Conservation (phyloP, 2,888 invertebrate genomes). For the Galerucella nymphaeae region DNA sequence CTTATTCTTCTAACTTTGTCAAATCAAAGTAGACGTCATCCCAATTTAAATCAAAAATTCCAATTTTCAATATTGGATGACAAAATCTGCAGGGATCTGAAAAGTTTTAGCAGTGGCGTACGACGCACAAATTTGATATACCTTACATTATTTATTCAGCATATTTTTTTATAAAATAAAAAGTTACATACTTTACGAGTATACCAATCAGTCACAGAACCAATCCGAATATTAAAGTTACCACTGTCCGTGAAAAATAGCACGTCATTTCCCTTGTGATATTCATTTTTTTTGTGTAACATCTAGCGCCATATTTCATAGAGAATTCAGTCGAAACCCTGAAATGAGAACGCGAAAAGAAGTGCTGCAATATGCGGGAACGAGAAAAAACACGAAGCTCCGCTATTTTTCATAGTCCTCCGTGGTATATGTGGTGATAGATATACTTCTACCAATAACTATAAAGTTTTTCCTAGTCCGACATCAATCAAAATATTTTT, state of each 20-base stretch:
- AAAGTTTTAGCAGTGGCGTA: no score
- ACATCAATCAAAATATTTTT: slow-evolving; percentile 23
- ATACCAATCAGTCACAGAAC: slow-evolving; percentile 23
- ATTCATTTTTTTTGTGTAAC: slow-evolving; percentile 35
- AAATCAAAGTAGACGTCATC: slow-evolving; percentile 33
- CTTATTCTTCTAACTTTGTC: slow-evolving; percentile 28
- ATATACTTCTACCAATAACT: slow-evolving; percentile 31
- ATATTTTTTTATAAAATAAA: background rate
- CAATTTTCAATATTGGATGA: slow-evolving; percentile 31
- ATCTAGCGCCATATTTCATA: slow-evolving; percentile 33
- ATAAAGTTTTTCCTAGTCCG: slow-evolving; percentile 23
- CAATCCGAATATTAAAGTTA: slow-evolving; percentile 29
- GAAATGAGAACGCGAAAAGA: slow-evolving; percentile 32
- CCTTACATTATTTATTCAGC: no score
- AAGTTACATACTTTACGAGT: background rate
- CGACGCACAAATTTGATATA: no score
- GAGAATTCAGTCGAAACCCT: slow-evolving; percentile 24
- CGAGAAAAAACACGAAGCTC: slow-evolving; percentile 31
- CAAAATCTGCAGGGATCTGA: background rate
- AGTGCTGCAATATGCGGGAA: slow-evolving; percentile 28
- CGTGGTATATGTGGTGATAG: slow-evolving; percentile 24
- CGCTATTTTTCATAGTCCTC: slow-evolving; percentile 27
- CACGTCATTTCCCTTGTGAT: slow-evolving; percentile 33
- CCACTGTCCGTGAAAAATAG: slow-evolving; percentile 29
- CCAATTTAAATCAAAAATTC: slow-evolving; percentile 28